Evolutionary conservation across 2,888 invertebrate genomes (phyloP), one percentile per base, ranked within the genome.

Genomic region (Megaustenia siamemsis): DNA sequence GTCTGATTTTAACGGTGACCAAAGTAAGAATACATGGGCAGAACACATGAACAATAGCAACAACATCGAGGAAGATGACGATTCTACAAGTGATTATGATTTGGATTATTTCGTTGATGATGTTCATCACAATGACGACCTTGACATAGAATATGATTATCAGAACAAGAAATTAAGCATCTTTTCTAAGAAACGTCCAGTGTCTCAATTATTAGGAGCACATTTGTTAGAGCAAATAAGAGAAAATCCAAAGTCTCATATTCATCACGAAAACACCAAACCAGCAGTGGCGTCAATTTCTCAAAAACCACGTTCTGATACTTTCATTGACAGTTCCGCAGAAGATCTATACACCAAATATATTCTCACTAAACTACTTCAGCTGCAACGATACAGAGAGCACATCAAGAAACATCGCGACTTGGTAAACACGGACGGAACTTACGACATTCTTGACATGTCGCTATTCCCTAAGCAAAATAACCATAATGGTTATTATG

Each of bases 321-420:
- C 18, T 35, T 21, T n/a, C 8, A 0, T 38, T 32, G 38, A 56
- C 3, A 76, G 0, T 35, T 35, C 56, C 10, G 56, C n/a, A 32
- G 40, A 40, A 28, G 35, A 24, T 6, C 32, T 49, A 6, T 68
- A 68, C 21, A 80, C n/a, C 18, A 28, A 71, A 18, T 71, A 56
- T 35, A 6, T 81, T 10, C 21, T 49, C 38, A 71, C 10, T 49
- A 81, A 81, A 38, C 56, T 81, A 18, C 53, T 71, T 1, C 81
- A 68, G 49, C 32, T 38, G 1, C 69, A 69, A 5, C 35, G 32
- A 18, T 56, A n/a, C 18, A 35, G 53, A 4, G 71, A n/a, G 3
- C 28, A 71, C 32, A 6, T 71, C 5, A 15, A 53, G 38, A 53
- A 53, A 49, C 68, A 43, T 2, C 35, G 49, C 68, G 38, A 5